Percentiles rank a stretch among this genome's conserved stretches.
Conservation (phyloP, 2,888 invertebrate species). For the Chrysolina oricalcia region DNA sequence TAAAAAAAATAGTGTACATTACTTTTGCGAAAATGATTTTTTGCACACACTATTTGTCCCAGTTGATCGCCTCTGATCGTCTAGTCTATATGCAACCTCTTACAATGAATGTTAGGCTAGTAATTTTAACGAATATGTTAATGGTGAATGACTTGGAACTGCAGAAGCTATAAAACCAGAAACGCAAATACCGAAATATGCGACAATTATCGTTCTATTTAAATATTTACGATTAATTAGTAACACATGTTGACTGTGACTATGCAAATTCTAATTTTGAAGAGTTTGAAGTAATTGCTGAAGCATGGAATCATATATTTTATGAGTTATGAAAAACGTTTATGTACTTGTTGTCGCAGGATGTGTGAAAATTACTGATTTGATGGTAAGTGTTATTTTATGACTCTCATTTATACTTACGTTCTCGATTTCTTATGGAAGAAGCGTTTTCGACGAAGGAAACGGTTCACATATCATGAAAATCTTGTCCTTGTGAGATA, state of each 20-base stretch:
- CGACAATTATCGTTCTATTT: slow-evolving; percentile 50
- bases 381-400: neutral
- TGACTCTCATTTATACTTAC: neutral
- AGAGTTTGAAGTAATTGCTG: slow-evolving; percentile 43
- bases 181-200: slow-evolving; percentile 34
- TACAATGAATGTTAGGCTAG: too few species aligned
- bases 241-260: slow-evolving; percentile 53
- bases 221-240: slow-evolving; percentile 56
- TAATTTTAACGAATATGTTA: neutral
- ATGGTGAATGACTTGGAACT: neutral
- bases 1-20: too few species aligned
- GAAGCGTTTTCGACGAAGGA: neutral
- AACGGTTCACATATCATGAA: neutral
- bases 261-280: slow-evolving; percentile 48
- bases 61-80: too few species aligned
- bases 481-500: too few species aligned
- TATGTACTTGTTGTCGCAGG: neutral
- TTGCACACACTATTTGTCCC: too few species aligned
- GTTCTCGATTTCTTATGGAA: too few species aligned
- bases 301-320: slow-evolving; percentile 35
- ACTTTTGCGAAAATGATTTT: too few species aligned
- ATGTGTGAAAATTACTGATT: neutral
- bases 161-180: slow-evolving; percentile 21
- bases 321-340: neutral
- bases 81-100: too few species aligned